phyloP scores from a whole-genome alignment of 2,797 vertebrate species.

The Sebastes jordani region DNA sequence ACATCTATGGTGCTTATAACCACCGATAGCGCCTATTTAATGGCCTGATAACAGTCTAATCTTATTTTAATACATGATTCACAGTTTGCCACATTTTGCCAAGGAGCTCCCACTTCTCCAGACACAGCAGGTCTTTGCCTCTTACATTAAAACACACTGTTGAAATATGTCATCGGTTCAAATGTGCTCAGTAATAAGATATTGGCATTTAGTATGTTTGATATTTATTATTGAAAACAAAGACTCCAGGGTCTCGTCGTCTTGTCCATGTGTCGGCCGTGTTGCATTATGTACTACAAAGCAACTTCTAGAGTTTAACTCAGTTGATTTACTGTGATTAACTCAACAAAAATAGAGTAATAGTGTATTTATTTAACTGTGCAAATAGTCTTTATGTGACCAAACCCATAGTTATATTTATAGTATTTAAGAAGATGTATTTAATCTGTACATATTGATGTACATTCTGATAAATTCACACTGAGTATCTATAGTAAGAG shows the following conservation, averaged over 20 bases:
- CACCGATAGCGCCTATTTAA: neutral
- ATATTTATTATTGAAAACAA: slow-evolving; percentile 22
- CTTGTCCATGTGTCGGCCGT: slow-evolving; percentile 47
- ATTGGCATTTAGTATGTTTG: neutral
- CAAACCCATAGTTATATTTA: slow-evolving; percentile 81
- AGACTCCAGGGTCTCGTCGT: slow-evolving; percentile 71
- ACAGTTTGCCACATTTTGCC: neutral
- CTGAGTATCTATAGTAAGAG: slow-evolving; percentile 76
- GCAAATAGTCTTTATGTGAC: slow-evolving; percentile 79
- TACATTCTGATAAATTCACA: slow-evolving; percentile 82
- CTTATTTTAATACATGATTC: neutral
- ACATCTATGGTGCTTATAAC: neutral
- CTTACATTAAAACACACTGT: slow-evolving; percentile 4
- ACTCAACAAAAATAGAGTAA: slow-evolving; percentile 51
- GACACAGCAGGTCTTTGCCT: slow-evolving; percentile 11
- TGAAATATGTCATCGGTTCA: neutral
- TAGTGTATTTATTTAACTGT: slow-evolving; percentile 72
- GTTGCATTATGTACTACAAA: slow-evolving; percentile 46
- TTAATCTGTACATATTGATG: slow-evolving; percentile 83
- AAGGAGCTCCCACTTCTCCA: neutral
- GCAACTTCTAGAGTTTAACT: slow-evolving; percentile 42
- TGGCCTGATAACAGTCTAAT: too few relatives aligned
- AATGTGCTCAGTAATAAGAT: neutral
- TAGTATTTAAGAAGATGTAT: slow-evolving; percentile 81
- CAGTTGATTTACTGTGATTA: slow-evolving; percentile 43